Evolutionary conservation across 1,140 invertebrate species (phyloP).

Genomic region (Achroia grisella): DNA sequence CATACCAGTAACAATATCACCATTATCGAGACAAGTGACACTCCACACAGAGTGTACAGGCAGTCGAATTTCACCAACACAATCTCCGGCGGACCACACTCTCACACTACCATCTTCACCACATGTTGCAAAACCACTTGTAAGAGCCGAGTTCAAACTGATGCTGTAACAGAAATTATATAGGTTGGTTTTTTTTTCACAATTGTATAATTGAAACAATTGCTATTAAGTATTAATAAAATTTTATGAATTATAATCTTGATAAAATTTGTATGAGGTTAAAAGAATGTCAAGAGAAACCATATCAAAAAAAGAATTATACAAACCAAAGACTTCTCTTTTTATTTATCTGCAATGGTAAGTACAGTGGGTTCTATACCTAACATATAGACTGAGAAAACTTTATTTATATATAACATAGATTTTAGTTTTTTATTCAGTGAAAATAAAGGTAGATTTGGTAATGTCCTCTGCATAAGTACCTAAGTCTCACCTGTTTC

Average conservation of each 20-base stretch:
- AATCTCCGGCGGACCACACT: constrained; percentile 83
- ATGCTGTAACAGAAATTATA: constrained; percentile 63
- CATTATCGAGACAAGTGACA: constrained; percentile 85
- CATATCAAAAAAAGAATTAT: no score
- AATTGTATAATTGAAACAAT: not conserved
- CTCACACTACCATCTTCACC: constrained; percentile 92
- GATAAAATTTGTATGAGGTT: no score
- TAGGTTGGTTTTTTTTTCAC: not conserved
- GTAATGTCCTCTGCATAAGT: no score
- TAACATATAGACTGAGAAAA: no score
- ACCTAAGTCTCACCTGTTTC: no score
- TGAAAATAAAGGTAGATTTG: not conserved
- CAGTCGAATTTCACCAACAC: constrained; percentile 82
- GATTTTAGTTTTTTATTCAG: no score
- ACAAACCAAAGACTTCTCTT: no score
- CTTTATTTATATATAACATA: no score
- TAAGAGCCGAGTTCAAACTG: constrained; percentile 75
- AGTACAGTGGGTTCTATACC: no score
- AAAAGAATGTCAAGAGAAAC: no score
- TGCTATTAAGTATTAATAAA: not conserved
- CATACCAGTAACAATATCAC: constrained; percentile 90
- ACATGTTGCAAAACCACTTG: constrained; percentile 80
- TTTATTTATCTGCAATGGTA: no score
- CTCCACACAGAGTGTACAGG: constrained; percentile 94
- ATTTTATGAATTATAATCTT: no score